Evolutionary conservation across 2,888 invertebrate species (phyloP).

Genomic region (Euzophera pinguis): DNA sequence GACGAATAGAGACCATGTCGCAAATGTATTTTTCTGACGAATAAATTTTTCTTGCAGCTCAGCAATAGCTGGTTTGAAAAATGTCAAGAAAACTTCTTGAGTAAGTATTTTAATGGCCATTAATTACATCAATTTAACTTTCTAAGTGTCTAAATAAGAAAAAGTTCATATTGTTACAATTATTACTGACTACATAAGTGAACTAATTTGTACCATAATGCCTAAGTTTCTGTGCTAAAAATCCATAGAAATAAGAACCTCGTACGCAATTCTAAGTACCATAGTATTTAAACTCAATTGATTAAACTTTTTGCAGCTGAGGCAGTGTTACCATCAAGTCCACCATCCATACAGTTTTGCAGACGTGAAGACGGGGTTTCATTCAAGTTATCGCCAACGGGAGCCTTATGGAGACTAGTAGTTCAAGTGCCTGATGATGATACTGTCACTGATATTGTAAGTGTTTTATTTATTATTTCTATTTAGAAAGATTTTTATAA

Average conservation of each 20-base stretch:
- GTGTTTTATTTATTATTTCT: too few species aligned
- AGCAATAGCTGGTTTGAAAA: constrained; percentile 10
- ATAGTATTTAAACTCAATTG: too few species aligned
- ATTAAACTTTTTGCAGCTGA: neutral
- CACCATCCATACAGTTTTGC: constrained; percentile 10
- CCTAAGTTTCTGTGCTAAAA: too few species aligned
- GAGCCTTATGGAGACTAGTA: constrained; percentile 4
- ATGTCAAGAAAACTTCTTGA: constrained; percentile 25
- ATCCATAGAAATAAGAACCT: too few species aligned
- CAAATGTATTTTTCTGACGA: neutral
- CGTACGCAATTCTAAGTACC: too few species aligned
- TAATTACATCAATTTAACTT: too few species aligned
- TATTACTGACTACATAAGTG: too few species aligned
- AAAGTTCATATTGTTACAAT: too few species aligned
- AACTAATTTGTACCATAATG: too few species aligned
- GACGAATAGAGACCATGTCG: too few species aligned
- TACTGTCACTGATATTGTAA: neutral
- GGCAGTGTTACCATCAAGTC: neutral
- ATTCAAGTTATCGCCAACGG: neutral
- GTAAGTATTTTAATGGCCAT: constrained; percentile 26
- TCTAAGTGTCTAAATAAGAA: too few species aligned
- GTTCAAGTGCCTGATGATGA: constrained; percentile 13
- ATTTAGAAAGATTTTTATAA: too few species aligned
- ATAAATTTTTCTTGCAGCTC: constrained; percentile 27
- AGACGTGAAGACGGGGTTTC: constrained; percentile 5